Evolutionary conservation across 1,140 invertebrate genomes (phyloP).

Genomic region (Sinonovacula constricta): DNA sequence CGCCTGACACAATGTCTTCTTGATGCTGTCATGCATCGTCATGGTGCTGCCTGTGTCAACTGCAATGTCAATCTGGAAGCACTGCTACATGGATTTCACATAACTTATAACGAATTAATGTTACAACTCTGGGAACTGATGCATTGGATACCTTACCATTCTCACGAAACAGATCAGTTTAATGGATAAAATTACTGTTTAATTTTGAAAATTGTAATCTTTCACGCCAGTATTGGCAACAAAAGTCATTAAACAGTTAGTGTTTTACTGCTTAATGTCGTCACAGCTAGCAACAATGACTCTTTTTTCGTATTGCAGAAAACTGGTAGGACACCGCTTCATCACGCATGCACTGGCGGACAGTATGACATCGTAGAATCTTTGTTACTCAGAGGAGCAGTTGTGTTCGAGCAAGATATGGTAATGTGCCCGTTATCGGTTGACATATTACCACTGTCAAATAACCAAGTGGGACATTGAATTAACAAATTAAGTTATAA

Average conservation of each 20-base stretch:
- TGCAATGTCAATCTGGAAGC: no score
- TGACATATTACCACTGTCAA: not conserved
- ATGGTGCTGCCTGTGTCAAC: no score
- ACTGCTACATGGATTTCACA: no score
- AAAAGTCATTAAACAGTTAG: not conserved
- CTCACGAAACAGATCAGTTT: not conserved
- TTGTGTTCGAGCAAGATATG: slow-evolving; percentile 34
- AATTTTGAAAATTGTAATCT: not conserved
- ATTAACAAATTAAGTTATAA: not conserved
- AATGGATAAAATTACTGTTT: not conserved
- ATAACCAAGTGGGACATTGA: not conserved
- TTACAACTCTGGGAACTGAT: no score
- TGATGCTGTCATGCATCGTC: no score
- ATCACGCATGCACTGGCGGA: slow-evolving; percentile 10
- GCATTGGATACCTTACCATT: not conserved
- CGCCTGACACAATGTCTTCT: no score
- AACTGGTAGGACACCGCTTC: slow-evolving; percentile 13
- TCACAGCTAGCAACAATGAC: not conserved
- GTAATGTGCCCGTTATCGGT: not conserved
- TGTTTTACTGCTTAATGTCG: not conserved
- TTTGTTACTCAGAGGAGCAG: slow-evolving; percentile 21
- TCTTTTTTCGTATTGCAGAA: slow-evolving; percentile 1
- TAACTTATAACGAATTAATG: no score
- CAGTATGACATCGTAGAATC: not conserved
- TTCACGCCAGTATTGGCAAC: not conserved